These are phyloP conservation scores for Lithophane socia DNA, from an alignment of 2,888 invertebrate species.

Conservation along the genomic window DNA sequence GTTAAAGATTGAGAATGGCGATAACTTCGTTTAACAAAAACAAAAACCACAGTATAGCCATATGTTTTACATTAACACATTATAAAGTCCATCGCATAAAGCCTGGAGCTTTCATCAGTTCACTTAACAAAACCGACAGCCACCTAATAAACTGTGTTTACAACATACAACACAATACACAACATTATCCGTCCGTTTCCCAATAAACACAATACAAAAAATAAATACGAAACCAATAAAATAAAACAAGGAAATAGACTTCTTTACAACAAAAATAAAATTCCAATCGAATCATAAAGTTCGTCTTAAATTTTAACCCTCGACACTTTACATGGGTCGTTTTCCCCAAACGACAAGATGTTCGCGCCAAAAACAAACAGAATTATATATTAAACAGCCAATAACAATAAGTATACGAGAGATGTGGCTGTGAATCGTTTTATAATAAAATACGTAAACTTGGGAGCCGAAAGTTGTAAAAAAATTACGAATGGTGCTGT, in stretches of 20 bases:
- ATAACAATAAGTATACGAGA: constrained; percentile 64
- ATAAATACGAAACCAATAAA: constrained; percentile 50
- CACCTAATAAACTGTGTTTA: constrained; percentile 25
- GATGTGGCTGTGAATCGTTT: constrained; percentile 50
- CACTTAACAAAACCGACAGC: not conserved
- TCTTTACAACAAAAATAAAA: constrained; percentile 50
- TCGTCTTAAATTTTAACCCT: constrained; percentile 47
- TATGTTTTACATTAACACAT: not conserved
- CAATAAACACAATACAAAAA: constrained; percentile 51
- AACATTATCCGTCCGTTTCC: constrained; percentile 10
- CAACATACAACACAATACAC: constrained; percentile 24
- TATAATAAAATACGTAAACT: constrained; percentile 59
- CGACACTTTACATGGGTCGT: constrained; percentile 58
- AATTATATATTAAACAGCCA: constrained; percentile 64
- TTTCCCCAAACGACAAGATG: constrained; percentile 52
- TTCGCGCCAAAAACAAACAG: constrained; percentile 65
- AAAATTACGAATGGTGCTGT: constrained; percentile 42
- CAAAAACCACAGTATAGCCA: not conserved
- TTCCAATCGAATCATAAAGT: constrained; percentile 52
- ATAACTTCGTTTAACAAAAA: not conserved
- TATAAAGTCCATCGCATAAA: constrained; percentile 1
- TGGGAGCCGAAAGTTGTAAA: constrained; percentile 55
- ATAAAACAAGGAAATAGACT: constrained; percentile 61
- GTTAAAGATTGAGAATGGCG: not conserved
- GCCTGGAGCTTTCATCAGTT: not conserved